phyloP scores from a whole-genome alignment of 2,888 invertebrate genomes.

The Machimus rusticus region DNA sequence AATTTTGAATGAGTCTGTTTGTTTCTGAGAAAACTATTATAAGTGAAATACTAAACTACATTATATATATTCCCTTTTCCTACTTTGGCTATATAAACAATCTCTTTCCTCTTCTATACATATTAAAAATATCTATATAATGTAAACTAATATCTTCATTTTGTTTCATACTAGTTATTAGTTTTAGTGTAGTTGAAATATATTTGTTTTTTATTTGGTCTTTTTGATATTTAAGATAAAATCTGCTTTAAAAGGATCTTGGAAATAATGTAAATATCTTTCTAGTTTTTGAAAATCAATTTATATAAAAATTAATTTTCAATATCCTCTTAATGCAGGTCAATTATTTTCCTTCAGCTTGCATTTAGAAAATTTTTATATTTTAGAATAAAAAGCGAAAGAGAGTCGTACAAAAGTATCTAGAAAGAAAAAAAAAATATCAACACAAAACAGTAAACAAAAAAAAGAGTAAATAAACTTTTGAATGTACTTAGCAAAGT shows the following conservation, averaged over 20 bases:
- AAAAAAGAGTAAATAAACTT: background rate
- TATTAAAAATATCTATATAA: background rate
- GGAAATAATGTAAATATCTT: background rate
- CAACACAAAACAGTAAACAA: background rate
- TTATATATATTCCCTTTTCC: background rate
- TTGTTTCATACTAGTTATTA: background rate
- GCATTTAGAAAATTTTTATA: conserved; percentile 34
- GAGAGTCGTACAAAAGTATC: background rate
- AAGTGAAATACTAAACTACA: background rate
- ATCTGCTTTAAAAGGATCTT: background rate
- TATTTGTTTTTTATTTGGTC: conserved; percentile 15
- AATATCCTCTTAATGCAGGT: background rate
- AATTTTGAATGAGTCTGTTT: conserved; percentile 23
- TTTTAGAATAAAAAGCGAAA: conserved; percentile 35
- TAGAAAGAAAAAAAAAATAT: background rate
- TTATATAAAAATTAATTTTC: background rate
- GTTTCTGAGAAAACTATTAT: background rate
- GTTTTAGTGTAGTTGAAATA: conserved; percentile 16
- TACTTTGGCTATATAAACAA: background rate
- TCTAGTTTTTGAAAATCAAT: background rate
- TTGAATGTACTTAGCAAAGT: conserved; percentile 22
- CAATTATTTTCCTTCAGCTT: conserved; percentile 31
- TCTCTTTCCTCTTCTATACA: background rate
- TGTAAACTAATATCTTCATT: background rate
- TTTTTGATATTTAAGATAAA: background rate